These are phyloP conservation scores for Gymnothorax javanicus DNA, from an alignment of 2,797 vertebrate genomes.

Conservation along the genomic window DNA sequence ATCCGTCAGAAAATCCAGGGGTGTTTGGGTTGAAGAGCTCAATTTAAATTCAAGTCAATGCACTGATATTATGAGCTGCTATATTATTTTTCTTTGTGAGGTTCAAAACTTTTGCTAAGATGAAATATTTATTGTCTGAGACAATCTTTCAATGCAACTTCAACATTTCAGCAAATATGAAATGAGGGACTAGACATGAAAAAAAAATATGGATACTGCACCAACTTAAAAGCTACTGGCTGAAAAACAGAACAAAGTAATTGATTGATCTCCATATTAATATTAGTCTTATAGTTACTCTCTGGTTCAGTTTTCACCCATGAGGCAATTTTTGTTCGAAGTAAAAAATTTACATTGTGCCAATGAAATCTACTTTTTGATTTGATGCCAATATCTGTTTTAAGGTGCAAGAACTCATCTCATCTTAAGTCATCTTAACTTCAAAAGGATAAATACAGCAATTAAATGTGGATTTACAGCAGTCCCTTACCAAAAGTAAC, in stretches of 20 bases:
- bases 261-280: neutral
- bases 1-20: too few species aligned
- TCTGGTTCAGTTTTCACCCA: neutral
- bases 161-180: neutral
- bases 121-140: neutral
- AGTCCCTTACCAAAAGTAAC: neutral
- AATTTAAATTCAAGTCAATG: neutral
- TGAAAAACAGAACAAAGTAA: neutral
- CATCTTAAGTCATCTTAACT: neutral
- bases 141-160: neutral
- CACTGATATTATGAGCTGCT: neutral
- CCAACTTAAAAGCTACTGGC: neutral
- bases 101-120: neutral
- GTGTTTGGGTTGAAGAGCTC: too few species aligned
- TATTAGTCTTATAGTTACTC: neutral
- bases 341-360: neutral
- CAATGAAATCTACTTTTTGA: neutral
- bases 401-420: neutral
- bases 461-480: neutral
- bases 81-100: neutral
- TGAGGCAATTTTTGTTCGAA: neutral
- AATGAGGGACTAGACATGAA: conserved; percentile 2
- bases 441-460: neutral
- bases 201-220: neutral
- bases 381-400: neutral